Evolutionary conservation across 2,797 vertebrate species (phyloP), one percentile per base, ranked within the genome.

Genomic region (Champsocephalus esox): DNA sequence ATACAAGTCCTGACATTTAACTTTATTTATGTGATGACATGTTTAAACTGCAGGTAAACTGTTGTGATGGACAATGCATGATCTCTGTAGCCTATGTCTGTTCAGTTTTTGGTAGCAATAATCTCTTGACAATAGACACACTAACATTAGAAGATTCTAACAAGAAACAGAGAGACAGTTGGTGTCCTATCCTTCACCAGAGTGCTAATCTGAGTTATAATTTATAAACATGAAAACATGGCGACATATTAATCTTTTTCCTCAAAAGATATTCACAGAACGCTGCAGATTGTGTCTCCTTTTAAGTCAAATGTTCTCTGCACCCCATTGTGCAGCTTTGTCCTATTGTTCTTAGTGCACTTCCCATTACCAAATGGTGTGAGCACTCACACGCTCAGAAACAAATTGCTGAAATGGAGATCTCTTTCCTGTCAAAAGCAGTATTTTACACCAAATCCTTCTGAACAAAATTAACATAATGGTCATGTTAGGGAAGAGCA

Each of bases 401-500:
- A 79, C 73, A 90, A 87, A 90, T 90, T 89, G 82, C 79, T 77
- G 52, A 82, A 88, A 92, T 87, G 74, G 82, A 89, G 81, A 83
- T 83, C 51, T 78, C 45, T 45, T 61, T 73, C 34, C 67, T 90
- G 87, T 87, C 88, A 85, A 67, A 81, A 74, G 56, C 56, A 52
- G 69, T 77, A 28, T 77, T 82, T 83, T 70, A 75, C 66, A 76
- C 24, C 45, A 64, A 75, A 81, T 80, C 57, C 51, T 56, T 83
- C 59, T 24, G 69, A 71, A 81, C 69, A 56, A 68, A 89, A 91
- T 92, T 71, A 86, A 68, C 82, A 88, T 88, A 90, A 88, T 89
- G 71, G 78, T 62, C 54, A 54, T 80, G 66, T 80, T 75, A 75
- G 61, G 55, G 62, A 73, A 69, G 66, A 67, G 65, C 54, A 67